These are phyloP conservation scores for Aphaenogaster floridana DNA, from an alignment of 1,140 invertebrate genomes.

Conservation along the genomic window DNA sequence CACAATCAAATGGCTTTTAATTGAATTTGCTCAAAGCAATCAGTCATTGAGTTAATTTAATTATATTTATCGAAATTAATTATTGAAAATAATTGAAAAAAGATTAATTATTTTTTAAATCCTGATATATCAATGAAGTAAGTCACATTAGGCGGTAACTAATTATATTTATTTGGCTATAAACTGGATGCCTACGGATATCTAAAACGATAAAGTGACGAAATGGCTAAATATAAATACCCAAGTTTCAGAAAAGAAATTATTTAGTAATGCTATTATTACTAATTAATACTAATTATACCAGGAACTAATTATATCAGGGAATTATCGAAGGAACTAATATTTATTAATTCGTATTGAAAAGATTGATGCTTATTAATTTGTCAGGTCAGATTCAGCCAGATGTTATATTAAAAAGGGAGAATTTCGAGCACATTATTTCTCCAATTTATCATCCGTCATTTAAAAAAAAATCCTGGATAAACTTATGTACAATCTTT, in stretches of 20 bases:
- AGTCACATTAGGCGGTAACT: background rate
- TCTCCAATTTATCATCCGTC: background rate
- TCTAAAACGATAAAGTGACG: background rate
- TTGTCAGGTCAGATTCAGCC: background rate
- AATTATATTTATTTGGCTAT: background rate
- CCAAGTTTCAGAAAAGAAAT: background rate
- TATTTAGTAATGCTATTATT: background rate
- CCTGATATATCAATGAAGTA: background rate
- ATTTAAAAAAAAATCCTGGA: background rate
- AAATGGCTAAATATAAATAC: background rate
- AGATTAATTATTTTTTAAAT: too few species aligned
- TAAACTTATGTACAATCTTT: background rate
- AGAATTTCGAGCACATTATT: background rate
- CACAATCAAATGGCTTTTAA: too few species aligned
- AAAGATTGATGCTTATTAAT: conserved; percentile 11
- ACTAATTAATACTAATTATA: background rate
- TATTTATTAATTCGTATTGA: background rate
- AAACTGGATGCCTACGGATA: background rate
- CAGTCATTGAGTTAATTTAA: too few species aligned
- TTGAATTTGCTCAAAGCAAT: too few species aligned
- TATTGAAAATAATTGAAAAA: too few species aligned
- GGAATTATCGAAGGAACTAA: background rate
- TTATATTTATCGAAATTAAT: too few species aligned
- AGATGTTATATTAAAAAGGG: background rate
- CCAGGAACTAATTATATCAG: too few species aligned